Percentiles rank a stretch among this genome's conserved stretches.
These are phyloP conservation scores for Hydriomena furcata DNA, from an alignment of 2,888 invertebrate genomes.

Conservation along the genomic window DNA sequence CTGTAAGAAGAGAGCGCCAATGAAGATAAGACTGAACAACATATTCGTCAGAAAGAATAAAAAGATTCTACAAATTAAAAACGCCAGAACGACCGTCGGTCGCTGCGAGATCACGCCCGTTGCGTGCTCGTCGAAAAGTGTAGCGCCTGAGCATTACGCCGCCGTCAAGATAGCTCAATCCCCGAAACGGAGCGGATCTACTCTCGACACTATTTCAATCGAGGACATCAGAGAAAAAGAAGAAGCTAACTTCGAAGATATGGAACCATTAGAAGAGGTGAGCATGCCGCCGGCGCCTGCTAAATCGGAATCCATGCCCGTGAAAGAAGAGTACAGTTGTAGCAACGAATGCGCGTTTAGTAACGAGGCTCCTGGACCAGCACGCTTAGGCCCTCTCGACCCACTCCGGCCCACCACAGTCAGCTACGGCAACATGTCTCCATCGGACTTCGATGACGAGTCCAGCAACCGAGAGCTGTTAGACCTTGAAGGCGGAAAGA, in stretches of 20 bases:
- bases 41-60: conserved; percentile 74
- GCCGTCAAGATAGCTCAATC: conserved; percentile 15
- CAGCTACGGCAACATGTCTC: conserved; percentile 64
- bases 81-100: conserved; percentile 50
- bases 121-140: conserved; percentile 59
- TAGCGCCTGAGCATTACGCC: conserved; percentile 62
- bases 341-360: conserved; percentile 49
- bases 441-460: conserved; percentile 67
- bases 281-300: conserved; percentile 42
- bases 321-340: conserved; percentile 70
- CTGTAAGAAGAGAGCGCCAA: conserved; percentile 46
- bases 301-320: conserved; percentile 49
- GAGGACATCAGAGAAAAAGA: conserved; percentile 59
- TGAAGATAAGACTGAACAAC: conserved; percentile 68
- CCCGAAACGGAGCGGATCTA: conserved; percentile 32
- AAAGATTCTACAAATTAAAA: conserved; percentile 74
- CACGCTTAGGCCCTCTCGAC: conserved; percentile 53
- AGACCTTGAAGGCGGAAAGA: conserved; percentile 70
- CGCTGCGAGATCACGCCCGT: conserved; percentile 45
- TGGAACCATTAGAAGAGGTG: conserved; percentile 61
- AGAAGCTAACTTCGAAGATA: conserved; percentile 42
- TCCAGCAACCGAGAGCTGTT: conserved; percentile 69
- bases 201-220: conserved; percentile 58
- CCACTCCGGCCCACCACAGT: conserved; percentile 72
- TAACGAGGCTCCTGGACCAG: conserved; percentile 44